Base-by-base conservation (phyloP, 2,113 vertebrate species). In the Psittacus erithacus region DNA sequence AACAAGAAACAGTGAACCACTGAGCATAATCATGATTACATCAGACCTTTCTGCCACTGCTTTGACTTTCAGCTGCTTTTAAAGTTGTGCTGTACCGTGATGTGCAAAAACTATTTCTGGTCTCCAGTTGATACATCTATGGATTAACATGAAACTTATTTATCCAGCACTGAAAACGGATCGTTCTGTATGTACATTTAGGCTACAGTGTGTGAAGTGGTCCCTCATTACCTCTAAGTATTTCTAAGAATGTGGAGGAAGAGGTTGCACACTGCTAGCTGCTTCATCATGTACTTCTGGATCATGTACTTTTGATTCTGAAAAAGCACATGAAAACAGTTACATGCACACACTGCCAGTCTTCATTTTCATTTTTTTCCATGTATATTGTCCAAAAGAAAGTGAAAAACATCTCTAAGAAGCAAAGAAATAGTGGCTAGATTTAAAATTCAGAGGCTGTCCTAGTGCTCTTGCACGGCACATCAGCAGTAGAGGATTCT, bases 321-420 rank as follows among this genome's bases (percentile, higher is more conserved):
- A 64, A 59, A 64, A 82, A 79, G 23, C 28, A 60, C 7, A 39
- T 24, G 3, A 70, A 87, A 57, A 4, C 4, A 35, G 33, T 47
- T 43, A 76, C 28, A 79, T 8, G 7, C 20, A 7, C 24, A 65
- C 9, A 22, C 12, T 57, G 77, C 6, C 25, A 65, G 29, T 43
- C 82, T 81, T 68, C 14, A 11, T 63, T 50, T 71, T 82, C 13
- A 41, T 13, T 63, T 71, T 46, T 17, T 59, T 75, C 75, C 20
- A 50, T 1, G 1, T 38, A 1, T 9, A 67, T 43, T 0, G 1
- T 60, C 12, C 39, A 92, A 29, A 83, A 76, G 7, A 69, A 86
- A 70, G 25, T 16, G 7, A 63, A 84, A 77, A 80, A 33, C 17
- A 62, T 4, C 15, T 70, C 20, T 25, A 60, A 77, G n/a, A 64